These are phyloP conservation scores for Dorcus parallelipipedus DNA, from an alignment of 2,888 invertebrate species.

Conservation along the genomic window DNA sequence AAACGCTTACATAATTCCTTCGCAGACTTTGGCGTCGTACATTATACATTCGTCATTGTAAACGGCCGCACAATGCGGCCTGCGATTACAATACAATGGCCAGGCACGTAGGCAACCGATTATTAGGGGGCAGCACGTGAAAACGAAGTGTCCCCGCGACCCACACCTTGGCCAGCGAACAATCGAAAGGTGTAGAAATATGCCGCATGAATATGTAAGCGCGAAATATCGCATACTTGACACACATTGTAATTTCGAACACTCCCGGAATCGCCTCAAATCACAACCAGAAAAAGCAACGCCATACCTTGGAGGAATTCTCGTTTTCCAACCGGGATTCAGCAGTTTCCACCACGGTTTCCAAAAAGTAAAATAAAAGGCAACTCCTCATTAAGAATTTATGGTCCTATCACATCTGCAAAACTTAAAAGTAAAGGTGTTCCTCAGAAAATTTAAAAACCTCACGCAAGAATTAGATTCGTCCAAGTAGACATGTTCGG, in stretches of 20 bases:
- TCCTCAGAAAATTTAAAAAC: background rate
- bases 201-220: slow-evolving; percentile 16
- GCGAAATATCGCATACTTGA: slow-evolving; percentile 14
- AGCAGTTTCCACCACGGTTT: no score
- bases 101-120: slow-evolving; percentile 12
- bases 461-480: background rate
- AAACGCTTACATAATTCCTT: no score
- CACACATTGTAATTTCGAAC: slow-evolving; percentile 11
- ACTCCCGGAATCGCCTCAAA: no score
- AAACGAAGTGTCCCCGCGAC: slow-evolving; percentile 14
- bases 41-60: background rate
- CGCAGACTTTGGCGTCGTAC: no score
- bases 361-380: no score
- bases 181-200: slow-evolving; percentile 18
- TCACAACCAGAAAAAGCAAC: no score
- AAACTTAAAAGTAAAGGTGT: background rate
- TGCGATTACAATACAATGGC: slow-evolving; percentile 16
- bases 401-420: background rate
- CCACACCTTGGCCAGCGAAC: slow-evolving; percentile 15
- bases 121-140: slow-evolving; percentile 12
- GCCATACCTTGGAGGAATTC: no score
- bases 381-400: no score
- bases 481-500: background rate
- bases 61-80: background rate
- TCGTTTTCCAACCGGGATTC: no score